These are phyloP conservation scores for Drosophila siamana DNA, from an alignment of 2,888 invertebrate species.

Conservation along the genomic window DNA sequence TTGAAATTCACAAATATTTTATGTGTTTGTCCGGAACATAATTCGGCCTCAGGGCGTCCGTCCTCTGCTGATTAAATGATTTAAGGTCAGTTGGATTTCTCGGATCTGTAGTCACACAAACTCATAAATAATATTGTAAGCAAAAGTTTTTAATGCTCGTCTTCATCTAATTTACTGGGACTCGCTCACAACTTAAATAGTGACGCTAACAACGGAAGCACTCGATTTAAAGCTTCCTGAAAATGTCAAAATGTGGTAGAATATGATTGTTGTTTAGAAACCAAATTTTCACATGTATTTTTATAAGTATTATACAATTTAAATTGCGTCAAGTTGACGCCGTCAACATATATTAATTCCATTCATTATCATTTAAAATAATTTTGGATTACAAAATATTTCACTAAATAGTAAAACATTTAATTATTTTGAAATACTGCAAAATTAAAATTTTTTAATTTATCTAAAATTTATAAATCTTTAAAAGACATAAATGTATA, in stretches of 20 bases:
- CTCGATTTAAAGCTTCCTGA: constrained; percentile 17
- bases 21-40: constrained; percentile 48
- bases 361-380: too few species aligned
- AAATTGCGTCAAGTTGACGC: too few species aligned
- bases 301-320: too few species aligned
- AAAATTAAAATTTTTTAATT: too few species aligned
- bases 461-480: too few species aligned
- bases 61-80: constrained; percentile 72
- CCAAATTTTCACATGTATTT: too few species aligned
- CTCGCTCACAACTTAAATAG: constrained; percentile 7
- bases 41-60: constrained; percentile 33
- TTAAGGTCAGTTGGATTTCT: constrained; percentile 71
- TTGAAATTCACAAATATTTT: constrained; percentile 76
- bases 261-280: too few species aligned
- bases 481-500: too few species aligned
- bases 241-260: neutral
- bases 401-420: too few species aligned
- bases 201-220: constrained; percentile 2
- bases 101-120: constrained; percentile 21
- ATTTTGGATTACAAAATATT: too few species aligned
- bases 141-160: constrained; percentile 29
- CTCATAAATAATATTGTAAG: constrained; percentile 40
- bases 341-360: too few species aligned
- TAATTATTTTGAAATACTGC: too few species aligned
- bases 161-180: constrained; percentile 17